Evolutionary conservation across 2,888 invertebrate species (phyloP).

Genomic region (Laothoe populi): DNA sequence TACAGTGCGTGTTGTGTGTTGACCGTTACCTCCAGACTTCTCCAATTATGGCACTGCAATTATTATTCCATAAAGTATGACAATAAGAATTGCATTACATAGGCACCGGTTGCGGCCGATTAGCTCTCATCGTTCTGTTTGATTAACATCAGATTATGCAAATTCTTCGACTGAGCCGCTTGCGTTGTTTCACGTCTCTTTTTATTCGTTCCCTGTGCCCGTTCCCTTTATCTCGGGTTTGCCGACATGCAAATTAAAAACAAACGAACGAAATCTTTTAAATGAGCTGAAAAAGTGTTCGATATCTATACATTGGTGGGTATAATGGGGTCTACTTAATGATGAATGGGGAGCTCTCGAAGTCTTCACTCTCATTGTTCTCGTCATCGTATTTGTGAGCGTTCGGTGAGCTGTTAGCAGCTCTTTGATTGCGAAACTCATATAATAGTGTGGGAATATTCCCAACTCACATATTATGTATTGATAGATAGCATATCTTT

Average conservation of each 20-base stretch:
- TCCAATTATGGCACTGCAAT: background rate
- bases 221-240: constrained; percentile 77
- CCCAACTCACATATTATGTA: background rate
- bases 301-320: constrained; percentile 70
- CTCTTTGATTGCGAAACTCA: constrained; percentile 45
- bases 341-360: constrained; percentile 70
- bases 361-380: constrained; percentile 65
- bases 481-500: background rate
- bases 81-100: constrained; percentile 19
- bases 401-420: constrained; percentile 52
- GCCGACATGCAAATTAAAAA: constrained; percentile 79
- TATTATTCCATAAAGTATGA: constrained; percentile 7
- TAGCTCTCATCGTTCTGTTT: constrained; percentile 60
- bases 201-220: constrained; percentile 70
- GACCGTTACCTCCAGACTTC: constrained; percentile 4
- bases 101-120: constrained; percentile 16
- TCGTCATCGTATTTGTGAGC: constrained; percentile 52
- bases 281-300: constrained; percentile 79
- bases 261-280: constrained; percentile 69
- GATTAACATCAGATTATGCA: constrained; percentile 85
- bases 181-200: constrained; percentile 76
- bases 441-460: constrained; percentile 60
- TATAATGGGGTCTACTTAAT: constrained; percentile 74
- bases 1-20: background rate
- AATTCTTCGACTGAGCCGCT: constrained; percentile 79